phyloP scores from a whole-genome alignment of 1,140 invertebrate species.

The Gonatopus flavifemur region DNA sequence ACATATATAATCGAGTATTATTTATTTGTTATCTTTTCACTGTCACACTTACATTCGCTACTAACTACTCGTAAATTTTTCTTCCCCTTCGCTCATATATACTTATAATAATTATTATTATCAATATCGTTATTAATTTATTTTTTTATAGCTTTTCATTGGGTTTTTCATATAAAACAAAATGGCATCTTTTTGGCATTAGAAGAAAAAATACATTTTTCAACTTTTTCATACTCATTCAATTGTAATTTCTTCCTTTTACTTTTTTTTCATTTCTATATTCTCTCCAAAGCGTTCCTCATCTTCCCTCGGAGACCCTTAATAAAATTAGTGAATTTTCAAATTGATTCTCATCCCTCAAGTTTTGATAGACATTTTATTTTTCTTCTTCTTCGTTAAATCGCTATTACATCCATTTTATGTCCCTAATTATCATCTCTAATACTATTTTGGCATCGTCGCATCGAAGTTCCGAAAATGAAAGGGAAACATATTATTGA shows the following conservation, averaged over 20 bases:
- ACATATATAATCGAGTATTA: conserved; percentile 45
- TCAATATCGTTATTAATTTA: too few relatives aligned
- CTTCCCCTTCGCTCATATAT: conserved; percentile 2
- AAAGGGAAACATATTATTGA: conserved; percentile 26
- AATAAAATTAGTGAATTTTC: too few relatives aligned
- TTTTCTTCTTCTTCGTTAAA: conserved; percentile 17
- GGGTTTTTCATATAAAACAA: conserved; percentile 51
- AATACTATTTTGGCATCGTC: conserved; percentile 59
- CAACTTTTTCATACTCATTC: conserved; percentile 32
- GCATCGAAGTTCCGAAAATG: conserved; percentile 37
- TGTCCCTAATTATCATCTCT: conserved; percentile 51
- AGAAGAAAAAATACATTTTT: conserved; percentile 56
- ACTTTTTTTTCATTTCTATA: conserved; percentile 18
- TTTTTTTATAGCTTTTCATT: conserved; percentile 43
- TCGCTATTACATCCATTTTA: conserved; percentile 40
- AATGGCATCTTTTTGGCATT: conserved; percentile 58
- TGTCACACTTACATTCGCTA: conserved; percentile 43
- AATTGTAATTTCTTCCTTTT: conserved; percentile 27
- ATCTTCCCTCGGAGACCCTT: too few relatives aligned
- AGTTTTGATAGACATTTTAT: too few relatives aligned
- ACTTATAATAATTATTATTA: too few relatives aligned
- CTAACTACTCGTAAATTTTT: conserved; percentile 36
- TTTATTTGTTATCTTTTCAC: conserved; percentile 23
- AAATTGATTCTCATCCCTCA: too few relatives aligned
- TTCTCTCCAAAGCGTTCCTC: conserved; percentile 11